These are phyloP conservation scores for Ceyx erithaca DNA, from an alignment of 2,797 vertebrate species.

Conservation along the genomic window DNA sequence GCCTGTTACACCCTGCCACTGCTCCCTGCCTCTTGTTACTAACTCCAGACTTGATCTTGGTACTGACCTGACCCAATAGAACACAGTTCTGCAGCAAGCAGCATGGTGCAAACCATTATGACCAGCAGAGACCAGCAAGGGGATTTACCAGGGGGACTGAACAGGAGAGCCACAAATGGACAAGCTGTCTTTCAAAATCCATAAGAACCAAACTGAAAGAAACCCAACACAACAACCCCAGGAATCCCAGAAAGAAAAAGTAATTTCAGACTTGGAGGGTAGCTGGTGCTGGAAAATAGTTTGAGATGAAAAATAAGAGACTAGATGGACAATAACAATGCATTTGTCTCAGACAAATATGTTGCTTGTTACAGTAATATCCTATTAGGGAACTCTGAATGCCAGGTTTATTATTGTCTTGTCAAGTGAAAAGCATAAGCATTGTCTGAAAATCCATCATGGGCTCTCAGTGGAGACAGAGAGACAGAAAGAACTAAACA, in stretches of 20 bases:
- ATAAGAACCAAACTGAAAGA: neutral
- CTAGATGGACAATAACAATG: neutral
- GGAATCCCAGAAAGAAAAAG: neutral
- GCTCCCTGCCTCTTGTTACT: neutral
- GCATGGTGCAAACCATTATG: neutral
- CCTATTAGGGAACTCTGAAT: conserved; percentile 17
- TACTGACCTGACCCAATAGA: neutral
- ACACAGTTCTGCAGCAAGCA: neutral
- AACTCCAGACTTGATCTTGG: neutral
- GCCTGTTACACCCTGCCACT: neutral
- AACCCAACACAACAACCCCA: neutral
- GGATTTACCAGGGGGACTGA: neutral
- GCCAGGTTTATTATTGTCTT: conserved; percentile 13
- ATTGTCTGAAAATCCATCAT: neutral
- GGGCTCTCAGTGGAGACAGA: neutral
- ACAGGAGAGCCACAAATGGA: neutral
- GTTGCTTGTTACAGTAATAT: neutral
- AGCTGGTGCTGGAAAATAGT: neutral
- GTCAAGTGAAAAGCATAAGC: neutral
- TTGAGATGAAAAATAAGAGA: neutral
- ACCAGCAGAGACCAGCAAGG: neutral
- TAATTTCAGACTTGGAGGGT: neutral
- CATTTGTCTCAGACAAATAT: conserved; percentile 24
- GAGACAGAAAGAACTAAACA: neutral
- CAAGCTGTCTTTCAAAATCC: neutral